phyloP scores from a whole-genome alignment of 2,797 vertebrate species.

The Mallotus villosus region DNA sequence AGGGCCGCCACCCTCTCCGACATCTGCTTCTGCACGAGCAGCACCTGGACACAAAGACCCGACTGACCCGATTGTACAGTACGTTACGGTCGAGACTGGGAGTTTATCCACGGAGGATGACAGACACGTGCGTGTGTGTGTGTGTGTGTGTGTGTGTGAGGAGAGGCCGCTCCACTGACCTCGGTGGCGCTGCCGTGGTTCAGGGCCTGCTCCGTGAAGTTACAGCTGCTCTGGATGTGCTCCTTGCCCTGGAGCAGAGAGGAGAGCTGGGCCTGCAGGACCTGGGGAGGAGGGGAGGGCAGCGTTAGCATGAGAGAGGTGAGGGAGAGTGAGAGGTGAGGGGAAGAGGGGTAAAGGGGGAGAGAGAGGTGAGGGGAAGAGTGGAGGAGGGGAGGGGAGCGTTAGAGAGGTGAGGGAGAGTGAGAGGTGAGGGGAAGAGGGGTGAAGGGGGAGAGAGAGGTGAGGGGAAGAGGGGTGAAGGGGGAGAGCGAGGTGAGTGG shows the following conservation, averaged over 20 bases:
- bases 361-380: background rate
- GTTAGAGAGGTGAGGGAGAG: background rate
- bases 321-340: no score
- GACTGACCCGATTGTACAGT: no score
- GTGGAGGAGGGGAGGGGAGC: slow-evolving; percentile 7
- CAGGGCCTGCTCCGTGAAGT: slow-evolving; percentile 90
- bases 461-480: background rate
- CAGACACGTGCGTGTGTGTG: slow-evolving; percentile 36
- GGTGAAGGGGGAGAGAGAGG: no score
- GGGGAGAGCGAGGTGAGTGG: background rate
- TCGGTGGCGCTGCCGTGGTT: slow-evolving; percentile 78
- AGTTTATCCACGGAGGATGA: no score
- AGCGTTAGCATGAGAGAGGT: background rate
- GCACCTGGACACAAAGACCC: slow-evolving; percentile 66
- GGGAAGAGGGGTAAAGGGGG: background rate
- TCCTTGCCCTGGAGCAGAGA: slow-evolving; percentile 89
- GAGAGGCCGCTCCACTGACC: slow-evolving; percentile 40
- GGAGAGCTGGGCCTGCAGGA: slow-evolving; percentile 85
- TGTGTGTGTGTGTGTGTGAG: background rate
- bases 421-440: background rate
- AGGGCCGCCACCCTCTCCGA: slow-evolving; percentile 86
- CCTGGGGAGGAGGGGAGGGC: slow-evolving; percentile 60
- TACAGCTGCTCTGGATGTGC: slow-evolving; percentile 92
- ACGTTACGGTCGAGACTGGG: no score
- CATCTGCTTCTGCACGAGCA: slow-evolving; percentile 95